A percentile compares a stretch with the other conserved stretches of the same genome.
These are phyloP conservation scores for Cossypha caffra DNA, from an alignment of 2,797 vertebrate species.

Conservation along the genomic window DNA sequence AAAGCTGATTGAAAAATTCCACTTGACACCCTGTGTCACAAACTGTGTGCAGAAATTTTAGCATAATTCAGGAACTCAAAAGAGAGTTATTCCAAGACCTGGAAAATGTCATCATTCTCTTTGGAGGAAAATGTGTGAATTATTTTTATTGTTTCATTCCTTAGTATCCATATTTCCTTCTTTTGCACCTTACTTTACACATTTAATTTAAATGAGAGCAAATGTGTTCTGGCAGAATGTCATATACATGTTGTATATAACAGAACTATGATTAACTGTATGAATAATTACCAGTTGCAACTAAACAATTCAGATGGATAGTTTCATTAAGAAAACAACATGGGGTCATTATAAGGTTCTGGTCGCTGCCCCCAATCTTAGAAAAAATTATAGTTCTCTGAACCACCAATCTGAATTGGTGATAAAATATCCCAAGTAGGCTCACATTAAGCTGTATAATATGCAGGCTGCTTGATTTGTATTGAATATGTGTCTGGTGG, in stretches of 20 bases:
- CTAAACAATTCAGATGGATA: constrained; percentile 82
- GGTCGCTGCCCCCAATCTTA: constrained; percentile 76
- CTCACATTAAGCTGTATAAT: constrained; percentile 92
- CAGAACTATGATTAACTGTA: constrained; percentile 71
- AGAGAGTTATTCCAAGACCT: not conserved
- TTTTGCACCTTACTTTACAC: not conserved
- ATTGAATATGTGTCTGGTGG: constrained; percentile 96
- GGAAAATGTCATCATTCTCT: not conserved
- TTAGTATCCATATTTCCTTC: not conserved
- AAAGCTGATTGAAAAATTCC: not conserved
- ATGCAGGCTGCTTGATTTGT: constrained; percentile 95
- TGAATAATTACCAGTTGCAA: constrained; percentile 72
- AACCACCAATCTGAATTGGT: constrained; percentile 83
- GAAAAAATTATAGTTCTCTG: constrained; percentile 82
- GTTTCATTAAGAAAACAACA: constrained; percentile 80
- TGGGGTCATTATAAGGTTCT: constrained; percentile 79
- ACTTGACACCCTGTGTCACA: not conserved
- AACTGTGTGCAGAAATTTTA: not conserved
- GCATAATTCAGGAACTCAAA: not conserved
- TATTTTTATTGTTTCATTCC: not conserved
- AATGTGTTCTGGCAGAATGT: not conserved
- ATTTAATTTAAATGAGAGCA: constrained; percentile 4
- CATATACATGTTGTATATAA: not conserved
- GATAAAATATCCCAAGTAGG: constrained; percentile 92
- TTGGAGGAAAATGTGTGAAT: not conserved